phyloP scores from a whole-genome alignment of 2,797 vertebrate genomes.

The Propithecus deckenii region DNA sequence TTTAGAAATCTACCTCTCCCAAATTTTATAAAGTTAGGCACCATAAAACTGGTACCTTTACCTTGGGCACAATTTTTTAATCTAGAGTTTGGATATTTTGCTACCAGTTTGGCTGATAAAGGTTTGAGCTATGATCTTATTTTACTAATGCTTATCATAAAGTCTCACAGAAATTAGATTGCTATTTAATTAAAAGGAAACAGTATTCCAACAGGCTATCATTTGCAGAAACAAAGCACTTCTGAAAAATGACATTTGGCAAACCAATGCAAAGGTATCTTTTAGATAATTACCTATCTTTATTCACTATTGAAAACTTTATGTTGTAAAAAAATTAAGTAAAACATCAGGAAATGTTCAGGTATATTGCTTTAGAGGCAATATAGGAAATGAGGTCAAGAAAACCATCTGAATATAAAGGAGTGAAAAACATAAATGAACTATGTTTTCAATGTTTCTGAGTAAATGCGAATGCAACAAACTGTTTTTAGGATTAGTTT shows the following conservation, averaged over 20 bases:
- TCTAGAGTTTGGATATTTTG: neutral
- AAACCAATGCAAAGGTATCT: conserved; percentile 42
- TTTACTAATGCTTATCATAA: conserved; percentile 38
- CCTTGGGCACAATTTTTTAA: neutral
- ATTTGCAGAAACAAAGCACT: conserved; percentile 27
- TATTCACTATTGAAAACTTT: conserved; percentile 37
- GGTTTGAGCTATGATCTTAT: neutral
- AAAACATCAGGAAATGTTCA: neutral
- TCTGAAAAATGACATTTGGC: conserved; percentile 45
- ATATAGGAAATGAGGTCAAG: neutral
- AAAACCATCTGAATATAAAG: neutral
- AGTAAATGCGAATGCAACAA: neutral
- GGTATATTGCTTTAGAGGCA: neutral
- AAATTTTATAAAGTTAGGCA: neutral
- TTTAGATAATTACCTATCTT: conserved; percentile 1
- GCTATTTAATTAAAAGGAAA: conserved; percentile 59
- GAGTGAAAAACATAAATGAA: neutral
- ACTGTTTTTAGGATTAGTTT: neutral
- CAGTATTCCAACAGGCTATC: neutral
- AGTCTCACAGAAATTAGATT: conserved; percentile 26
- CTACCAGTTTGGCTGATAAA: neutral
- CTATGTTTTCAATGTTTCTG: neutral
- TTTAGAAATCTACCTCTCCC: neutral
- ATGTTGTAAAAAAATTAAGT: conserved; percentile 39
- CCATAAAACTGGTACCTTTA: neutral